Conservation (phyloP, 2,113 vertebrate species). For the Heteronetta atricapilla region DNA sequence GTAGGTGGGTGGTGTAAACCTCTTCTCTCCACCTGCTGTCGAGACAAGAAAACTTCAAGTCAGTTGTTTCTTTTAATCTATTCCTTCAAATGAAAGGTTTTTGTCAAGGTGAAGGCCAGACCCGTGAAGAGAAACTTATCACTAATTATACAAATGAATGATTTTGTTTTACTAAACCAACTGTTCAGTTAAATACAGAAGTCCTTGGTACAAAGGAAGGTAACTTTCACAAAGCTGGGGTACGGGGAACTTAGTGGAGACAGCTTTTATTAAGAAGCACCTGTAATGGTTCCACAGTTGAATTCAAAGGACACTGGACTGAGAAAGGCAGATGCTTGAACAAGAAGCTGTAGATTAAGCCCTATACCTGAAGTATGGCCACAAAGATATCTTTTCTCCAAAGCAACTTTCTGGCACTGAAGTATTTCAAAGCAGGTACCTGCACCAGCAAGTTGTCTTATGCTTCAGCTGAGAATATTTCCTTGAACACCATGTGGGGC, state of each 20-base stretch:
- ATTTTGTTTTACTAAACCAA: neutral
- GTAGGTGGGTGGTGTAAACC: neutral
- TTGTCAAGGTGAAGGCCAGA: neutral
- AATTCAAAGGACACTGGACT: neutral
- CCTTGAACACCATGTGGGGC: neutral
- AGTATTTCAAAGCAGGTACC: neutral
- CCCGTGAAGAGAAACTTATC: neutral
- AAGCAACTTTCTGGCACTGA: neutral
- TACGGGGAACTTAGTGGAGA: neutral
- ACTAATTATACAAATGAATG: neutral
- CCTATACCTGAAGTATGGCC: neutral
- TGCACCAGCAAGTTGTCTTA: neutral
- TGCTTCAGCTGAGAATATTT: neutral
- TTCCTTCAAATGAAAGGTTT: neutral
- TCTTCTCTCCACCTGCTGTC: neutral
- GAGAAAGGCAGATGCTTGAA: neutral
- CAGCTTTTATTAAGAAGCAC: neutral
- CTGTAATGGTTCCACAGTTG: neutral
- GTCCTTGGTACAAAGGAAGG: neutral
- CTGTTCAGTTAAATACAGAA: neutral
- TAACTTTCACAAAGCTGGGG: neutral
- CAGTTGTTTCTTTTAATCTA: neutral
- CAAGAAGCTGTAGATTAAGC: neutral
- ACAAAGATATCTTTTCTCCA: neutral
- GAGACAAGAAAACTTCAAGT: neutral